A percentile compares a stretch with the other conserved stretches of the same genome.
These are phyloP conservation scores for Catocala sponsa DNA, from an alignment of 2,888 invertebrate genomes.

Conservation along the genomic window DNA sequence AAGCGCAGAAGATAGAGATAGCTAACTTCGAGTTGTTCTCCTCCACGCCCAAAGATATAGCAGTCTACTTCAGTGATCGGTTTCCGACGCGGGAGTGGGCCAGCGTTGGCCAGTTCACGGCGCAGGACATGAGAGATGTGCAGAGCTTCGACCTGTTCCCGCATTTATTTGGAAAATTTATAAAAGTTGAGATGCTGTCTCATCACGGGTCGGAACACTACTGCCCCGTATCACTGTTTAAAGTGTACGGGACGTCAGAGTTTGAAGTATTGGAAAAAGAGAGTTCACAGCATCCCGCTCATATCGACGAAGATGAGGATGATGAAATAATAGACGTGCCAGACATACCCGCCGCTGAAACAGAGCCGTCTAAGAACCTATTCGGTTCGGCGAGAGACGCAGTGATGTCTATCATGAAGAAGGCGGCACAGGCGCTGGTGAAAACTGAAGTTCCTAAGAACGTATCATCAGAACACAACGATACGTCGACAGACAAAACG, in stretches of 20 bases:
- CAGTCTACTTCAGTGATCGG: conserved; percentile 95
- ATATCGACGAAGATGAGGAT: conserved; percentile 90
- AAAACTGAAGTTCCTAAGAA: conserved; percentile 91
- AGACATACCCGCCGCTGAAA: conserved; percentile 78
- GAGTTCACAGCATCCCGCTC: conserved; percentile 90
- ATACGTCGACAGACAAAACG: conserved; percentile 76
- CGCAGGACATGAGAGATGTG: conserved; percentile 94
- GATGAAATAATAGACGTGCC: conserved; percentile 90
- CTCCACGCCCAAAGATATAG: conserved; percentile 97
- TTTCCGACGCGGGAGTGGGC: conserved; percentile 98
- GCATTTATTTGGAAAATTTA: conserved; percentile 95
- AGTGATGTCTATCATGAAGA: conserved; percentile 96
- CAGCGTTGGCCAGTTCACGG: conserved; percentile 94
- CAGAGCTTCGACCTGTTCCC: conserved; percentile 95
- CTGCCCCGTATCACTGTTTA: conserved; percentile 98
- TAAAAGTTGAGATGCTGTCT: conserved; percentile 96
- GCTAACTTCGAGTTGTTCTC: conserved; percentile 99
- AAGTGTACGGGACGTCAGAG: conserved; percentile 97
- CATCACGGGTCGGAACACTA: conserved; percentile 99
- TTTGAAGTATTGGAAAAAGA: conserved; percentile 96
- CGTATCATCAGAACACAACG: conserved; percentile 83
- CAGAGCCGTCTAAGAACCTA: conserved; percentile 90
- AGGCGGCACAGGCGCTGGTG: conserved; percentile 95
- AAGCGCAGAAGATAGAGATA: conserved; percentile 97
- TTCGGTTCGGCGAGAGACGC: conserved; percentile 96